Evolutionary conservation across 2,797 vertebrate species (phyloP), one percentile per base, ranked within the genome.

Genomic region (Megaceryle alcyon): DNA sequence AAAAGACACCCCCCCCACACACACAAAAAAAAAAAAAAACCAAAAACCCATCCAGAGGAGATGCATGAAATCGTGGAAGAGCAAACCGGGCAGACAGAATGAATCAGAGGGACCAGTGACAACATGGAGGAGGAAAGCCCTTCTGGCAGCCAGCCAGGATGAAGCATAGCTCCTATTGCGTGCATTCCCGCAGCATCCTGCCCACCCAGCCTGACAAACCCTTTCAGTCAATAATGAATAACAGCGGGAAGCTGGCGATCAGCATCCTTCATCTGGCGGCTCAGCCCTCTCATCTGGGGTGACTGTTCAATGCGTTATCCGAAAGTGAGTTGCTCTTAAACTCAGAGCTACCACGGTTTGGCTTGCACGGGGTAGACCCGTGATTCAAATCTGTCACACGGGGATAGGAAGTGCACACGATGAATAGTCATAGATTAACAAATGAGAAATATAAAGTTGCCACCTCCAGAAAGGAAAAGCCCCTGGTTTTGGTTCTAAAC

Each of bases 111-210:
- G 49, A 41, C 2, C 46, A 22, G 92, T 84, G 91, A 94, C 86
- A 88, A n/a, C 80, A 44, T n/a, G 91, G 94, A 95, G 93, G 92
- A 96, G 95, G 96, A 91, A 96, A 96, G 95, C 94, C 92, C 94
- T 91, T 12, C 63, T 92, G 92, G 95, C 89, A 39, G 65, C 8
- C 22, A 1, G 92, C 87, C 92, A 79, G 70, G 77, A 14, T 51
- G 86, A 86, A 85, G 63, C 91, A 90, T 66, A 6, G 83, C 81
- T 83, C 90, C 90, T 51, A 3, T 23, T 18, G 92, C 31, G 14
- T 66, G 59, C 39, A 12, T 44, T 68, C 78, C 84, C 44, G 12
- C 75, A 81, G 86, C 91, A 78, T 88, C 96, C 91, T 90, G 87
- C 82, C 86, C 88, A 57, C 83, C 94, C 88, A 22, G 63, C 81